Evolutionary conservation across 2,888 invertebrate species (phyloP).

Genomic region (Ophioninae sp.): DNA sequence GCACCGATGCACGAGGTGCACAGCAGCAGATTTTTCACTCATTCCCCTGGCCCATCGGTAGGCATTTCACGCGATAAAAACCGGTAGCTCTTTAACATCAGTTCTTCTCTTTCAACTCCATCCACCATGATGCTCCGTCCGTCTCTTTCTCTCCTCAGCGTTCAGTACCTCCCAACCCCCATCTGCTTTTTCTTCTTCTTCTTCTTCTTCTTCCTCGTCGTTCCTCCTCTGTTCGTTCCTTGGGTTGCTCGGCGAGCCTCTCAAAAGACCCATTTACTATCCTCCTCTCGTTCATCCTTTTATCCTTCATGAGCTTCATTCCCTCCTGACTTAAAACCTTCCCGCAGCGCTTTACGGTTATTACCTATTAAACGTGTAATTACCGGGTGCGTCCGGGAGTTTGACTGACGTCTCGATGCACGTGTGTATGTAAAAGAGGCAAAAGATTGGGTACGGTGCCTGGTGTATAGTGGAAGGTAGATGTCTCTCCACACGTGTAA

Average conservation of each 20-base stretch:
- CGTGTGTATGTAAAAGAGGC: background rate
- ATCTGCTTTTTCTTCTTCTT: conserved; percentile 8
- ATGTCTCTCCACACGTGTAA: background rate
- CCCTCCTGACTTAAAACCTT: conserved; percentile 27
- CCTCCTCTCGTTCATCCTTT: conserved; percentile 27
- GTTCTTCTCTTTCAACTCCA: conserved; percentile 38
- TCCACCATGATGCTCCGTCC: background rate
- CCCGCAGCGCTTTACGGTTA: conserved; percentile 58
- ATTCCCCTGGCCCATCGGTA: conserved; percentile 57
- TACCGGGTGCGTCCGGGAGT: conserved; percentile 54
- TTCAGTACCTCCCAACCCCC: conserved; percentile 10
- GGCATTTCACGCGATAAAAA: conserved; percentile 67
- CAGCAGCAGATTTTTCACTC: conserved; percentile 48
- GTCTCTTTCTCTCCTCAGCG: conserved; percentile 1
- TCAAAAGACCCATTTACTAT: conserved; percentile 24
- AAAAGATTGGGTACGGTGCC: background rate
- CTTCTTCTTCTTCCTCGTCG: conserved; percentile 9
- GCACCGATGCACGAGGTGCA: conserved; percentile 40
- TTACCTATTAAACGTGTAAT: conserved; percentile 65
- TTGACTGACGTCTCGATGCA: conserved; percentile 57
- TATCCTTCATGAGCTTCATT: conserved; percentile 34
- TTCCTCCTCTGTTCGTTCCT: conserved; percentile 23
- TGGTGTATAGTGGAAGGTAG: background rate
- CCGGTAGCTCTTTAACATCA: conserved; percentile 65
- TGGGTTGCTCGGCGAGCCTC: conserved; percentile 21